phyloP scores from a whole-genome alignment of 2,113 vertebrate species.

The Corythornis cristatus region DNA sequence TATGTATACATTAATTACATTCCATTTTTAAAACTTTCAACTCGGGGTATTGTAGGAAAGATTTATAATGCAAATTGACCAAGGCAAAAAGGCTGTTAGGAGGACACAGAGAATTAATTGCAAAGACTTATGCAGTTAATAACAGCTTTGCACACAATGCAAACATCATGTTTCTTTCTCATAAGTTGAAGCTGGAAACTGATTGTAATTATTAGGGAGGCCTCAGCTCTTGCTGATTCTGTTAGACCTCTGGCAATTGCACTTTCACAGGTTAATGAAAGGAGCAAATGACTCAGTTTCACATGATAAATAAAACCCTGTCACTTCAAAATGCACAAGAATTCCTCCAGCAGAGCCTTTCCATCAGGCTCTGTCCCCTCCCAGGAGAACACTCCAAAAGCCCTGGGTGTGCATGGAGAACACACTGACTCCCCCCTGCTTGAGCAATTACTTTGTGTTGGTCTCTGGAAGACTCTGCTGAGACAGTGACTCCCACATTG shows the following conservation, averaged over 20 bases:
- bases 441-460: neutral
- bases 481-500: neutral
- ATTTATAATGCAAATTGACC: conserved; percentile 60
- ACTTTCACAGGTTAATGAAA: conserved; percentile 43
- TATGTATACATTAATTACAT: conserved; percentile 66
- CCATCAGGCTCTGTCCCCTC: neutral
- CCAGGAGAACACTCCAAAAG: neutral
- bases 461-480: neutral
- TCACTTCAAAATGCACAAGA: neutral
- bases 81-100: conserved; percentile 46
- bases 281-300: conserved; percentile 31
- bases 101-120: conserved; percentile 68
- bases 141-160: conserved; percentile 48
- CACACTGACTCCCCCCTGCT: neutral
- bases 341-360: neutral
- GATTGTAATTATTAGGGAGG: conserved; percentile 48
- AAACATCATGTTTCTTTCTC: conserved; percentile 29
- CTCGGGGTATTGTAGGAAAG: conserved; percentile 11
- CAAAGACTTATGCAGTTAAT: conserved; percentile 44
- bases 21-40: conserved; percentile 67
- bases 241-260: conserved; percentile 26
- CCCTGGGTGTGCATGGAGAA: accelerated
- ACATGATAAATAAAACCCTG: conserved; percentile 23
- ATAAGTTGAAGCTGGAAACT: conserved; percentile 54
- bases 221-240: conserved; percentile 31